phyloP scores from a whole-genome alignment of 2,888 invertebrate species.

The Parnassius orleans region DNA sequence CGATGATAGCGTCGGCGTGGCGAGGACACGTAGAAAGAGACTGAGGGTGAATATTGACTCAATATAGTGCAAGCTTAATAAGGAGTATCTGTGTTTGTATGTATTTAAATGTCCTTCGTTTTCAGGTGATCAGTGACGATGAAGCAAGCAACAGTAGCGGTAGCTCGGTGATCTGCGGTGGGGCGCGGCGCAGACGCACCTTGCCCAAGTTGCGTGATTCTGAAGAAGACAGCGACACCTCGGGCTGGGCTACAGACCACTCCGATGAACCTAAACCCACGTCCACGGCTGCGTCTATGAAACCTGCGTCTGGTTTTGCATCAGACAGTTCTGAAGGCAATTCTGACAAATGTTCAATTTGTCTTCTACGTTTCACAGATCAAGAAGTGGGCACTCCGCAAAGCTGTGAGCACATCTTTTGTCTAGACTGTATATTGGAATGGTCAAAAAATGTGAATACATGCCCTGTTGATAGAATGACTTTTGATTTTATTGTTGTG shows the following conservation, averaged over 20 bases:
- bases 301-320: slow-evolving; percentile 58
- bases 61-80: not conserved
- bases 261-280: slow-evolving; percentile 34
- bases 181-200: slow-evolving; percentile 53
- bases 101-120: slow-evolving; percentile 29
- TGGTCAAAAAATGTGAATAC: slow-evolving; percentile 98
- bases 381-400: slow-evolving; percentile 94
- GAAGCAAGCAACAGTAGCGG: slow-evolving; percentile 68
- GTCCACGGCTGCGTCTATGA: slow-evolving; percentile 29
- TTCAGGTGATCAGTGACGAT: slow-evolving; percentile 80
- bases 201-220: slow-evolving; percentile 62
- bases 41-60: slow-evolving; percentile 62
- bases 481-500: slow-evolving; percentile 89
- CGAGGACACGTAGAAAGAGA: slow-evolving; percentile 67
- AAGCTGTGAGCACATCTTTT: slow-evolving; percentile 94
- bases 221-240: slow-evolving; percentile 60
- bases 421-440: slow-evolving; percentile 93
- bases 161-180: slow-evolving; percentile 53
- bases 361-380: slow-evolving; percentile 86
- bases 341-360: slow-evolving; percentile 94
- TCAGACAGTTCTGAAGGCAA: slow-evolving; percentile 85
- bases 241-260: slow-evolving; percentile 53
- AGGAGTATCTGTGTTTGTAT: no score
- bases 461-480: slow-evolving; percentile 94
- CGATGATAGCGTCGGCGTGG: slow-evolving; percentile 64